Evolutionary conservation across 37 sponge, comb jelly and placozoan species (phyloP).

Genomic region (Corticium candelabrum): DNA sequence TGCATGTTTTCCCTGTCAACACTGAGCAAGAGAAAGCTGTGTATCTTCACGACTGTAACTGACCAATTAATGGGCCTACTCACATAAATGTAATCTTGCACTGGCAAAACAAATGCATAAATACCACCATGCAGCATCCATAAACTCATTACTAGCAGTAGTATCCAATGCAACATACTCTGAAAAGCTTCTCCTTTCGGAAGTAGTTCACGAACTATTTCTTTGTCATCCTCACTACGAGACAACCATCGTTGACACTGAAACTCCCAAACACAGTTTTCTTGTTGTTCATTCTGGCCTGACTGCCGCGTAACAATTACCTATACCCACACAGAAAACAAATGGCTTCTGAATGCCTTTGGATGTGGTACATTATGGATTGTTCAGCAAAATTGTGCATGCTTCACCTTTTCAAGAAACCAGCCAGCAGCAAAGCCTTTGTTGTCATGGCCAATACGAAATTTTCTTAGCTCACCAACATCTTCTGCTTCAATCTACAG

Average conservation of each 20-base stretch:
- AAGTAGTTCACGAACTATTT: background rate
- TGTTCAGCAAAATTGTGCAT: background rate
- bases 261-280: background rate
- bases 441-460: slow-evolving; percentile 12
- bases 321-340: background rate
- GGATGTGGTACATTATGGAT: no score
- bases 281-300: background rate
- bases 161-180: no score
- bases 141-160: no score
- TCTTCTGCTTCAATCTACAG: background rate
- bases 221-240: background rate
- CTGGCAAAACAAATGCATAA: no score
- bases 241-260: background rate
- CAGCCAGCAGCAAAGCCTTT: slow-evolving; percentile 16
- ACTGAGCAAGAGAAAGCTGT: no score
- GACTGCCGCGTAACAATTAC: background rate
- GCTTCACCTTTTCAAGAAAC: slow-evolving; percentile 13
- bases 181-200: no score
- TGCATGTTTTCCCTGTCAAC: no score
- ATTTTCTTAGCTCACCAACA: background rate
- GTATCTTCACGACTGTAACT: no score
- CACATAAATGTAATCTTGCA: no score
- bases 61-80: no score
- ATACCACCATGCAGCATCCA: no score
- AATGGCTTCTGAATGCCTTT: no score